Base-by-base conservation (phyloP, 2,888 invertebrate genomes). In the Opisthograptis luteolata region DNA sequence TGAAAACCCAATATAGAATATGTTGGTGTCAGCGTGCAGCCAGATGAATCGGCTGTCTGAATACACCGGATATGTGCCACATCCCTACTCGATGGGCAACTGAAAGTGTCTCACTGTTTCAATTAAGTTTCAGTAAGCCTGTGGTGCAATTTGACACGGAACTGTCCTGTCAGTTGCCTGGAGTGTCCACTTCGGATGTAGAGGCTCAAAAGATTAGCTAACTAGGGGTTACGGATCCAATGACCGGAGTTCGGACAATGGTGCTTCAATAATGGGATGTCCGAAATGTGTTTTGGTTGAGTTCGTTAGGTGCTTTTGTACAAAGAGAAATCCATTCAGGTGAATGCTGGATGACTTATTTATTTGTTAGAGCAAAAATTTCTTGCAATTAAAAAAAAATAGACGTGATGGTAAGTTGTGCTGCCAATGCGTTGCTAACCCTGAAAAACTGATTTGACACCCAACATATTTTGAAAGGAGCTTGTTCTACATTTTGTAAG, bases 81-180 rank as follows among this genome's bases (percentile, higher is more conserved):
- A 35, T 35, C 35, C 10, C 44, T 44, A 30, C 34, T 35, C 41
- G 50, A 45, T 51, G 40, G 50, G 40, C 35, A 28, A 14, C 44
- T 44, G 44, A 40, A 45, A 51, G 35, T 50, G 50, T 50, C 50
- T 44, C 39, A 27, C 30, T 34, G 42, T 46, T 52, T 52, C 52
- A 52, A 52, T 52, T 42, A 46, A 52, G 52, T 46, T 13, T 37
- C 44, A 50, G 49, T 44, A 44, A 50, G 35, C 40, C 49, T 51
- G 40, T 20, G 42, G 53, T 53, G 40, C 48, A 32, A 40, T 48
- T 44, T 44, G 48, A 54, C 48, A 53, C 52, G 34, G 42, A 37
- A 46, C 25, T 35, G 41, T 40, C 8, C 39, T 53, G 53, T 35
- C 43, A 41, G 39, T 53, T 40, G 47, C 9, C 39, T 20, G 5